Conservation (phyloP, 2,888 invertebrate genomes). For the Leptopilina drosophilae region DNA sequence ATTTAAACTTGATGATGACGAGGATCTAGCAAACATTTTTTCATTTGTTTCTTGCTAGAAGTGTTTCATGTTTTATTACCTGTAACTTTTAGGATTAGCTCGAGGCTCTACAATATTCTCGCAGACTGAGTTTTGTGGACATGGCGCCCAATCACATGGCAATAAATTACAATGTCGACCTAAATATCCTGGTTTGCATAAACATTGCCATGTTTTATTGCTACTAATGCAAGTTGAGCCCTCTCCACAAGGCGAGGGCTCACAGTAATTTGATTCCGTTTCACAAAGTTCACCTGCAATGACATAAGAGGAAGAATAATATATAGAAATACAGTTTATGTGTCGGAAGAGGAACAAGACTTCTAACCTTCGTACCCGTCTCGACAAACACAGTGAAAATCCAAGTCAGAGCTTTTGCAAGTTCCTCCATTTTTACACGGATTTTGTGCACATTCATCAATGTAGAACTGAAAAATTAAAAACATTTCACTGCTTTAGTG, state of each 20-base stretch:
- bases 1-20: no score
- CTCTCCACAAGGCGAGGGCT: constrained; percentile 76
- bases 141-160: constrained; percentile 81
- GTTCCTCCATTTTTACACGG: constrained; percentile 79
- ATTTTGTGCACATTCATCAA: constrained; percentile 75
- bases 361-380: constrained; percentile 68
- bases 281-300: constrained; percentile 78
- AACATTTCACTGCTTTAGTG: no score
- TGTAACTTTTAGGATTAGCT: constrained; percentile 76
- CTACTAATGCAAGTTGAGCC: constrained; percentile 75
- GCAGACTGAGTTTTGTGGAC: constrained; percentile 77
- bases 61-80: constrained; percentile 61
- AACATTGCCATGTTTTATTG: constrained; percentile 77
- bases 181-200: constrained; percentile 78
- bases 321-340: no score
- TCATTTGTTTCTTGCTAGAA: no score
- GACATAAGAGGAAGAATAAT: background rate
- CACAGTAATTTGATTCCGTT: constrained; percentile 78
- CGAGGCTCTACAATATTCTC: constrained; percentile 74
- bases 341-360: no score
- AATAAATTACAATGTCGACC: constrained; percentile 79
- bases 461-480: background rate
- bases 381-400: constrained; percentile 76
- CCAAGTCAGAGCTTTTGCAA: constrained; percentile 77
- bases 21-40: no score